A percentile compares a stretch with the other conserved stretches of the same genome.
Conservation (phyloP, 2,888 invertebrate genomes). For the Corbicula japonica region DNA sequence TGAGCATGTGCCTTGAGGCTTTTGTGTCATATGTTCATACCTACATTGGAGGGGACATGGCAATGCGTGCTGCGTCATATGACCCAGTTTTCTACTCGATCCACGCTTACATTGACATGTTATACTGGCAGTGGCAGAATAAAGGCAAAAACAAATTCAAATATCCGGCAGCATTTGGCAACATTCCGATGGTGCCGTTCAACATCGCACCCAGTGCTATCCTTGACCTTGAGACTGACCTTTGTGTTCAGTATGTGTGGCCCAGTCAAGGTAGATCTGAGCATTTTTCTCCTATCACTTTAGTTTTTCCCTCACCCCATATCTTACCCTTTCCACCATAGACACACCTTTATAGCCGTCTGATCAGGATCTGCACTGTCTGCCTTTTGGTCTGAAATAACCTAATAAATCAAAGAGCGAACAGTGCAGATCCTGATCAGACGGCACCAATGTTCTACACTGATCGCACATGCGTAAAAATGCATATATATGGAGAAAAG, state of each 20-base stretch:
- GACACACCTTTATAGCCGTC: no score
- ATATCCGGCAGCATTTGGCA: slow-evolving; percentile 80
- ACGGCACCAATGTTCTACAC: no score
- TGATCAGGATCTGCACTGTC: no score
- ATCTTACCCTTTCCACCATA: no score
- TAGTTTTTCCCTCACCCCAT: no score
- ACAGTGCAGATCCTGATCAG: no score
- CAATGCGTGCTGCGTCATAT: slow-evolving; percentile 77
- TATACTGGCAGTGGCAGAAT: slow-evolving; percentile 83
- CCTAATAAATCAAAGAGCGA: no score
- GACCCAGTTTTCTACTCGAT: slow-evolving; percentile 82
- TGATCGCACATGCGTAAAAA: no score
- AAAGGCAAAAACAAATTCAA: slow-evolving; percentile 77
- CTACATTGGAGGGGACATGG: slow-evolving; percentile 83
- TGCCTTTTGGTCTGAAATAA: no score
- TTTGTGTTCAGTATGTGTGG: slow-evolving; percentile 79
- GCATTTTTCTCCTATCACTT: no score
- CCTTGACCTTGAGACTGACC: slow-evolving; percentile 75
- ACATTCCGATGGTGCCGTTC: slow-evolving; percentile 82
- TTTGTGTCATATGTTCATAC: slow-evolving; percentile 79
- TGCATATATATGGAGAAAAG: no score
- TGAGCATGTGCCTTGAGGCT: slow-evolving; percentile 80
- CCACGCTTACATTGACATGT: slow-evolving; percentile 81
- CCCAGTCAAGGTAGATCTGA: slow-evolving; percentile 78
- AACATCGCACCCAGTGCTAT: slow-evolving; percentile 78